Conservation (phyloP, 2,888 invertebrate species). For the Nomada hirtipes region DNA sequence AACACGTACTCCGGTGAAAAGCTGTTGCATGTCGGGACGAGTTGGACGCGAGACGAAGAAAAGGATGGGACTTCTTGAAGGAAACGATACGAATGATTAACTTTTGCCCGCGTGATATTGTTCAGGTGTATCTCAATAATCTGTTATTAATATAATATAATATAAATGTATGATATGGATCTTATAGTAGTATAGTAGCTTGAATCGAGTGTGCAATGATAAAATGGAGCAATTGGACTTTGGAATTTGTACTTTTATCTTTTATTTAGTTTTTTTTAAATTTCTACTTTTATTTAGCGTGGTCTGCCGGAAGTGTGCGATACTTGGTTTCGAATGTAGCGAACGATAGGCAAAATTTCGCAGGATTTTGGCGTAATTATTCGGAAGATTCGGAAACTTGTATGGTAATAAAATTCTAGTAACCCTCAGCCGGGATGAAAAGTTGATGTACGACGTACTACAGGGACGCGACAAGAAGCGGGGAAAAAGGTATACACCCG, state of each 20-base stretch:
- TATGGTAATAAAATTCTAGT: conserved; percentile 38
- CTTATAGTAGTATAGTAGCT: too few relatives aligned
- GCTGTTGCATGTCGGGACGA: conserved; percentile 37
- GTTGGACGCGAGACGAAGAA: conserved; percentile 12
- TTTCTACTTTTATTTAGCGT: too few relatives aligned
- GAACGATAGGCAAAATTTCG: not conserved
- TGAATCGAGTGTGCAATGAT: too few relatives aligned
- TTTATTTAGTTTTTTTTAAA: too few relatives aligned
- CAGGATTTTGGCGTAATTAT: not conserved
- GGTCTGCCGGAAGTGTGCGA: not conserved
- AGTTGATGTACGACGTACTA: conserved; percentile 24
- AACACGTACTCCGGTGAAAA: conserved; percentile 53
- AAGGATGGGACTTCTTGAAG: conserved; percentile 11
- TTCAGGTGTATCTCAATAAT: not conserved
- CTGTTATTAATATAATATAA: too few relatives aligned
- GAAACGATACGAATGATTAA: not conserved
- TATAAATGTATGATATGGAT: too few relatives aligned
- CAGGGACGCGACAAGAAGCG: conserved; percentile 17
- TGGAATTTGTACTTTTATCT: too few relatives aligned
- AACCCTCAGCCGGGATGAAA: conserved; percentile 33
- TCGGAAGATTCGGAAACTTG: not conserved
- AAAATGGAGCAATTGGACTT: too few relatives aligned
- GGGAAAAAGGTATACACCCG: not conserved
- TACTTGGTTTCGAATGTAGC: conserved; percentile 1
- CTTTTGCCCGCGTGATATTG: not conserved